phyloP scores from a whole-genome alignment of 1,140 invertebrate genomes.

The Colletes latitarsis region DNA sequence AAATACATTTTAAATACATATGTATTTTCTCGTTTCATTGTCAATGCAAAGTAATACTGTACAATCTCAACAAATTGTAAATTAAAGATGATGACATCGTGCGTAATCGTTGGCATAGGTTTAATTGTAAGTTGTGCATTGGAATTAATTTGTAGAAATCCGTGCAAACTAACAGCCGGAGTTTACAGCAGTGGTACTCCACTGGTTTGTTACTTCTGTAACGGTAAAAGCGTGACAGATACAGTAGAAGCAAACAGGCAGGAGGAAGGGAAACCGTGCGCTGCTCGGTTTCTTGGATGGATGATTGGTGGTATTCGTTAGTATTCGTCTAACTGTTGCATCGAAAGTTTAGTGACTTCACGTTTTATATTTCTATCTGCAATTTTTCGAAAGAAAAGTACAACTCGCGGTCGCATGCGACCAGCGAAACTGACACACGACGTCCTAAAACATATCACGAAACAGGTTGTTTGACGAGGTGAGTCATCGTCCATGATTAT shows the following conservation, averaged over 20 bases:
- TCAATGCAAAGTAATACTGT: not conserved
- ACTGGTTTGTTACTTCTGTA: constrained; percentile 48
- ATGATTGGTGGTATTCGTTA: constrained; percentile 61
- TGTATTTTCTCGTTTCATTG: not conserved
- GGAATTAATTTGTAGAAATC: constrained; percentile 9
- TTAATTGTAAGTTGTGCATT: not conserved
- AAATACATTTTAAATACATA: not conserved
- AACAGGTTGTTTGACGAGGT: constrained; percentile 27
- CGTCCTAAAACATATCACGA: not conserved
- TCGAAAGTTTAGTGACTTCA: constrained; percentile 19
- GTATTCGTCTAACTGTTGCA: constrained; percentile 53
- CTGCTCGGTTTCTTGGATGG: constrained; percentile 54
- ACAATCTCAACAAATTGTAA: not conserved
- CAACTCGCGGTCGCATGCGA: not conserved
- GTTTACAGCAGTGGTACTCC: constrained; percentile 8
- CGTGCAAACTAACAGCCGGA: not conserved
- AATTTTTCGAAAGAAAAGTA: not conserved
- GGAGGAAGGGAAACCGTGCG: constrained; percentile 59
- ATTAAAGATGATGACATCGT: not conserved
- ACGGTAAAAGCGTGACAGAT: constrained; percentile 61
- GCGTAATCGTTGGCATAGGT: not conserved
- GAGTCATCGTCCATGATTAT: constrained; percentile 41
- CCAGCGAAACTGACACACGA: not conserved
- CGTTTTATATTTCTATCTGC: not conserved
- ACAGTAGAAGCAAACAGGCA: constrained; percentile 20